phyloP scores from a whole-genome alignment of 2,888 invertebrate species.

The Prosopocoilus inquinatus region DNA sequence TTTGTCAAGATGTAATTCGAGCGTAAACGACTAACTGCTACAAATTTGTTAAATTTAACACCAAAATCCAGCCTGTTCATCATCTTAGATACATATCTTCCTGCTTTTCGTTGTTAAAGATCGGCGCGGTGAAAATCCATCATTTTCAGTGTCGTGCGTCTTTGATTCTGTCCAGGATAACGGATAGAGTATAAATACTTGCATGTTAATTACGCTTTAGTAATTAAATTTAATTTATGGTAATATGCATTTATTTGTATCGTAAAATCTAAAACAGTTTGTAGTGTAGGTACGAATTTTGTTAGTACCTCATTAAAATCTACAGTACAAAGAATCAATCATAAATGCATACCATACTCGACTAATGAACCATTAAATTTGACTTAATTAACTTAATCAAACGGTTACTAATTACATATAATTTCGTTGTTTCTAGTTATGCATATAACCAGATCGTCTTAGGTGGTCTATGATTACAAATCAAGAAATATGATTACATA shows the following conservation, averaged over 20 bases:
- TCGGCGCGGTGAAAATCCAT: conserved; percentile 8
- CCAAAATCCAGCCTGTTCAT: conserved; percentile 7
- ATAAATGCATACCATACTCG: not conserved
- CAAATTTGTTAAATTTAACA: conserved; percentile 15
- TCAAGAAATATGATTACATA: conserved; percentile 25
- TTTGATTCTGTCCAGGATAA: conserved; percentile 6
- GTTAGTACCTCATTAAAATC: too few species aligned
- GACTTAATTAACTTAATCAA: conserved; percentile 26
- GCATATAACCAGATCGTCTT: conserved; percentile 19
- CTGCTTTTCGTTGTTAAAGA: not conserved
- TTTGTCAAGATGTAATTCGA: too few species aligned
- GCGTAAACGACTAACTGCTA: not conserved
- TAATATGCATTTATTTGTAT: too few species aligned
- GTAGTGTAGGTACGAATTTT: too few species aligned
- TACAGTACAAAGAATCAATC: conserved; percentile 1
- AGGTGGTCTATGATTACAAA: conserved; percentile 20
- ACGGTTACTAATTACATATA: conserved; percentile 24
- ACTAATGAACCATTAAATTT: conserved; percentile 14
- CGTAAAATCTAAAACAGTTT: too few species aligned
- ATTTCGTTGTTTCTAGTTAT: conserved; percentile 19
- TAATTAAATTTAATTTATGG: too few species aligned
- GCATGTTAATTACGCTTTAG: not conserved
- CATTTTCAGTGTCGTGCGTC: conserved; percentile 10
- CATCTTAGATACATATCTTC: conserved; percentile 9
- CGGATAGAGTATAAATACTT: not conserved